These are phyloP conservation scores for Anas flavirostris DNA, from an alignment of 2,797 vertebrate genomes.

Conservation along the genomic window DNA sequence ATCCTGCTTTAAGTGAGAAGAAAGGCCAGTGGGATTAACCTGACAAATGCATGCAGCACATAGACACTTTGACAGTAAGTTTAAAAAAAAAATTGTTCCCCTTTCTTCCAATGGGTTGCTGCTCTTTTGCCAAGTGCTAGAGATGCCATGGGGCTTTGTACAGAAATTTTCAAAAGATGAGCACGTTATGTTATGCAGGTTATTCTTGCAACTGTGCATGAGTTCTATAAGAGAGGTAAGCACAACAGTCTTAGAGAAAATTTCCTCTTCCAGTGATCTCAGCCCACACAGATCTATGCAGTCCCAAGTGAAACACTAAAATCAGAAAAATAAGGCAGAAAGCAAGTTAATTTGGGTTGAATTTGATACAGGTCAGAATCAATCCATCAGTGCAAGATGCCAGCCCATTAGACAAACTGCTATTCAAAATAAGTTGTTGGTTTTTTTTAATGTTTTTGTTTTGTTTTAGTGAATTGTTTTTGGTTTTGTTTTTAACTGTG, in stretches of 20 bases:
- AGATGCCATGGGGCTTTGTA: neutral
- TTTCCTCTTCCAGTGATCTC: neutral
- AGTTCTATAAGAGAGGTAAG: neutral
- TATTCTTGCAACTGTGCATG: neutral
- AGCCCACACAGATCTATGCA: neutral
- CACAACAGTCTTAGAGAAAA: neutral
- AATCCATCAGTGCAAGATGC: neutral
- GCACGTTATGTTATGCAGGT: neutral
- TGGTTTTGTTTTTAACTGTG: neutral
- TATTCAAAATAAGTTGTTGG: neutral
- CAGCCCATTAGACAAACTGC: neutral
- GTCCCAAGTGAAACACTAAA: neutral
- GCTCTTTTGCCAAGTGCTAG: neutral
- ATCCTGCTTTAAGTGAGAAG: neutral
- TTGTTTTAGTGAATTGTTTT: too few relatives aligned
- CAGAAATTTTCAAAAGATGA: neutral
- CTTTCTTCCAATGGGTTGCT: neutral
- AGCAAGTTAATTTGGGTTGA: neutral
- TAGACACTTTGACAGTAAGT: neutral
- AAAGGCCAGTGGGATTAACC: neutral
- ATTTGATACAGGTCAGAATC: neutral
- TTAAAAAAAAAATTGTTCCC: neutral
- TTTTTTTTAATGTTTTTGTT: too few relatives aligned
- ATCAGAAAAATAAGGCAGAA: neutral
- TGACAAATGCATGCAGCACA: neutral